phyloP scores from a whole-genome alignment of 2,888 invertebrate genomes.

The Camptogramma bilineatum region DNA sequence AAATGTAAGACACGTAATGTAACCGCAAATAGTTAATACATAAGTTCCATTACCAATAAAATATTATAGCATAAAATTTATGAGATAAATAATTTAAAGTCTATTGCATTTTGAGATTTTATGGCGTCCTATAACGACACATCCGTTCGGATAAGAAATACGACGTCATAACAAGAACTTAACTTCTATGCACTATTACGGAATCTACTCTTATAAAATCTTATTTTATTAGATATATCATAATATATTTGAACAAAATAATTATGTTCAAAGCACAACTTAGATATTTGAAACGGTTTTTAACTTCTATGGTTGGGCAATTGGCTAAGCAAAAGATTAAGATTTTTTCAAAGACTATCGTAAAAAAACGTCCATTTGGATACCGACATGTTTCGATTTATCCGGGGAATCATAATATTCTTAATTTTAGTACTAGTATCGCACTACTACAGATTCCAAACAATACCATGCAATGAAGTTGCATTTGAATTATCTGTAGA shows the following conservation, averaged over 20 bases:
- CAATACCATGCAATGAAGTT: no score
- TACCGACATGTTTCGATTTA: no score
- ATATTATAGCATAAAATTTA: constrained; percentile 49
- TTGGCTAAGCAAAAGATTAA: no score
- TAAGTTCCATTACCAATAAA: constrained; percentile 46
- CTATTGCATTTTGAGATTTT: constrained; percentile 49
- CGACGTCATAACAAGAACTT: constrained; percentile 42
- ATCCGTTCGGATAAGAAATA: constrained; percentile 48
- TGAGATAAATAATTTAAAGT: constrained; percentile 47
- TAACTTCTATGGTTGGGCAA: no score
- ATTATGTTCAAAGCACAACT: constrained; percentile 27
- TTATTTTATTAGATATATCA: constrained; percentile 25
- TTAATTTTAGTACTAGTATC: no score
- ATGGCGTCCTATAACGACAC: constrained; percentile 48
- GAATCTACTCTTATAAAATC: constrained; percentile 29
- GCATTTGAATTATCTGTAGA: no score
- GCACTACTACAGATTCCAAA: no score
- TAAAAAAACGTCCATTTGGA: no score
- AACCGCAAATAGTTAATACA: constrained; percentile 37
- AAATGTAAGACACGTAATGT: constrained; percentile 21
- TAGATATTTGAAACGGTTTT: neutral
- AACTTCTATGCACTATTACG: constrained; percentile 33
- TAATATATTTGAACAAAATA: constrained; percentile 19
- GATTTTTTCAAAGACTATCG: no score
- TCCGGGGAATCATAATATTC: no score